A percentile compares a stretch with the other conserved stretches of the same genome.
Conservation (phyloP, 2,113 vertebrate species). For the Vireo altiloquus region DNA sequence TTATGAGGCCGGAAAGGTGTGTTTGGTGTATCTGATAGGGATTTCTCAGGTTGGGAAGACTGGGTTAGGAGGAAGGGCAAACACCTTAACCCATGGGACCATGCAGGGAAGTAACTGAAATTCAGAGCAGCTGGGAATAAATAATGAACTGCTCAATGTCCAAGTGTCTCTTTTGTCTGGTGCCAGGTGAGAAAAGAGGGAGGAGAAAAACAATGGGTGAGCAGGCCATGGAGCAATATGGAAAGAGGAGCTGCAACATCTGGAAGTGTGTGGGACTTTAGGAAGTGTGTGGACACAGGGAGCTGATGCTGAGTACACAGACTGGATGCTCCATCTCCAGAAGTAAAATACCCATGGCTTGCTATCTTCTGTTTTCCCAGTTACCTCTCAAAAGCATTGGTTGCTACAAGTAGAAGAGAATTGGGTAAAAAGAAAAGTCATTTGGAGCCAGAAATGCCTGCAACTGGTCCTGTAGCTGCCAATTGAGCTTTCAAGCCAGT, state of each 20-base stretch:
- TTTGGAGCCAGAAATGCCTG: neutral
- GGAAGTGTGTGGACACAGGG: neutral
- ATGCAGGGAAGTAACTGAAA: neutral
- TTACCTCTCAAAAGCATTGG: neutral
- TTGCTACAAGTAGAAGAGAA: neutral
- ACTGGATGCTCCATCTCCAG: neutral
- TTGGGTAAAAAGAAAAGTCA: neutral
- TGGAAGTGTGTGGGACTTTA: neutral
- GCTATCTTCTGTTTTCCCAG: neutral
- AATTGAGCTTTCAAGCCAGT: neutral
- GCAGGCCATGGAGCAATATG: neutral
- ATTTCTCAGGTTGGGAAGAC: neutral
- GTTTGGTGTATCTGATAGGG: neutral
- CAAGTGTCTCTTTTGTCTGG: neutral
- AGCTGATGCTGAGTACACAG: fast-evolving
- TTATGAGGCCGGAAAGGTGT: neutral
- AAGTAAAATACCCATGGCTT: neutral
- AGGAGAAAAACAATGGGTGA: neutral
- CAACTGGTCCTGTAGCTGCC: neutral
- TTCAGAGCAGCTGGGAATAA: neutral
- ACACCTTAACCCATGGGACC: neutral
- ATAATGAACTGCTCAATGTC: neutral
- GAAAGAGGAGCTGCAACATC: neutral
- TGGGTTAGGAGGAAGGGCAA: neutral
- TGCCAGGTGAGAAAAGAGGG: neutral